Percentiles rank a stretch among this genome's conserved stretches.
phyloP scores from a whole-genome alignment of 2,113 vertebrate genomes.

The Aix galericulata region DNA sequence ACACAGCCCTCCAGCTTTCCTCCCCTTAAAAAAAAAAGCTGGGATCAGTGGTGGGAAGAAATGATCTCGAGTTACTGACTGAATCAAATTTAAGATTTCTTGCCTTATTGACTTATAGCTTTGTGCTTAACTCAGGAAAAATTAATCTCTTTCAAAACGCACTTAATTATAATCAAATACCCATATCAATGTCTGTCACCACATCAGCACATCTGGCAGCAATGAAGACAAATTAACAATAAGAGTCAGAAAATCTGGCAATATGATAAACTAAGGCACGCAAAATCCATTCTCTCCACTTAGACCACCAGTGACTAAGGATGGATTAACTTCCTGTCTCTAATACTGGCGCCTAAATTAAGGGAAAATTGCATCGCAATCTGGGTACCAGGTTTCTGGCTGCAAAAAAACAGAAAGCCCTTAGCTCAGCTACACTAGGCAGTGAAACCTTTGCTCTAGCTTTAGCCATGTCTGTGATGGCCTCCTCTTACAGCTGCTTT shows the following conservation, averaged over 20 bases:
- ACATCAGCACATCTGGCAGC: constrained; percentile 85
- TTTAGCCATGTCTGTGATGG: constrained; percentile 3
- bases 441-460: constrained; percentile 24
- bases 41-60: not conserved
- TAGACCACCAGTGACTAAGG: constrained; percentile 78
- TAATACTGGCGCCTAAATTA: constrained; percentile 76
- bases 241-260: constrained; percentile 80
- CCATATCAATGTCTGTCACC: constrained; percentile 75
- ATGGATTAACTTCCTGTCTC: constrained; percentile 84
- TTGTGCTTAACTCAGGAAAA: constrained; percentile 43
- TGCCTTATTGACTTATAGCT: constrained; percentile 38
- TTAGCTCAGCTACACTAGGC: constrained; percentile 28
- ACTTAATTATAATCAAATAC: constrained; percentile 58
- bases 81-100: constrained; percentile 42
- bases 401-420: constrained; percentile 67
- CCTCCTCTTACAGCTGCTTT: constrained; percentile 52
- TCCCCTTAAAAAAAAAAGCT: not conserved
- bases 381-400: constrained; percentile 75
- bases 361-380: constrained; percentile 82
- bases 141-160: constrained; percentile 59
- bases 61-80: not conserved
- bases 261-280: constrained; percentile 77
- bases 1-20: not conserved
- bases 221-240: constrained; percentile 83
- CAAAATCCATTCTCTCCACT: constrained; percentile 77